Evolutionary conservation across 2,888 invertebrate species (phyloP).

Genomic region (Odiellus spinosus): DNA sequence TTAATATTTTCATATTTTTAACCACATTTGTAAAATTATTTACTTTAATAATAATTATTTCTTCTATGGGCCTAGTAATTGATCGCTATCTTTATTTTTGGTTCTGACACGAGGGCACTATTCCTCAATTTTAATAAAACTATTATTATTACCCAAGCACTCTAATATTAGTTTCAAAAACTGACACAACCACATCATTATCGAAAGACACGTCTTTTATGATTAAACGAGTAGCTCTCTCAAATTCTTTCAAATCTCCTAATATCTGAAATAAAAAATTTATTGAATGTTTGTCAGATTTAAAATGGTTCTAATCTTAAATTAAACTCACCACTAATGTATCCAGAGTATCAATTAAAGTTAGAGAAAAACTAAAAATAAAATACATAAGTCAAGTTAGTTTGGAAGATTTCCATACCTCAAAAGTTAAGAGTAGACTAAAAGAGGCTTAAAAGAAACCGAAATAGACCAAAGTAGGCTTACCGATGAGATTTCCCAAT

Average conservation of each 20-base stretch:
- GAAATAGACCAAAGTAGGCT: no score
- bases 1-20: no score
- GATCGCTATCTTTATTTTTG: no score
- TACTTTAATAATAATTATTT: no score
- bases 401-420: no score
- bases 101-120: no score
- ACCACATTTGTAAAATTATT: no score
- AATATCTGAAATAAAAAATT: conserved; percentile 40
- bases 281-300: not conserved
- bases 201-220: conserved; percentile 79
- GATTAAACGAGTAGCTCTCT: conserved; percentile 68
- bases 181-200: conserved; percentile 83
- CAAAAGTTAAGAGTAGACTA: not conserved
- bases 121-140: no score
- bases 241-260: conserved; percentile 88
- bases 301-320: not conserved
- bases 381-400: conserved; percentile 2
- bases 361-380: conserved; percentile 76
- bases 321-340: conserved; percentile 52
- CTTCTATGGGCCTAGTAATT: no score
- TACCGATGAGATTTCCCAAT: no score
- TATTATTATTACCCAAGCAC: conserved; percentile 77
- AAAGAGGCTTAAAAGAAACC: not conserved
- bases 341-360: conserved; percentile 84
- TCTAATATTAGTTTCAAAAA: conserved; percentile 95